Conservation (phyloP, 2,888 invertebrate genomes). For the Lamellibrachia columna region DNA sequence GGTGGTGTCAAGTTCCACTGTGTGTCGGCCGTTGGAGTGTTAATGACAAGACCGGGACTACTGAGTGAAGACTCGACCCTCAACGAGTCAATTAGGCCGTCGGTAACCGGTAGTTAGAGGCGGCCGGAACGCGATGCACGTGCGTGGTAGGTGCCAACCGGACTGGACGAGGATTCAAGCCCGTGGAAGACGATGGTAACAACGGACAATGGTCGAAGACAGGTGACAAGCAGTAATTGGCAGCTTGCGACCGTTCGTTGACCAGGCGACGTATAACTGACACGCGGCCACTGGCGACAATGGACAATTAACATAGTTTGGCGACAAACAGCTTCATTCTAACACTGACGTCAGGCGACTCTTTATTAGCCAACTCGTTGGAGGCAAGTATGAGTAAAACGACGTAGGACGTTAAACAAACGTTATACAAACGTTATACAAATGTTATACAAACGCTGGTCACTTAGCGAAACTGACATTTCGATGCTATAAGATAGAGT, state of each 20-base stretch:
- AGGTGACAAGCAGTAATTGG: not conserved
- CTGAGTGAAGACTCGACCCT: not conserved
- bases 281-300: not conserved
- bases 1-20: not conserved
- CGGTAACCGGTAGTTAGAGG: not conserved
- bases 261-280: not conserved
- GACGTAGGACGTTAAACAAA: not conserved
- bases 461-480: too few species aligned
- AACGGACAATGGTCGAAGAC: not conserved
- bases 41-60: not conserved
- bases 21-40: not conserved
- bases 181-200: not conserved
- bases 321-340: constrained; percentile 16
- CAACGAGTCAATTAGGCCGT: not conserved
- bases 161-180: not conserved
- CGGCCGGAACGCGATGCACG: not conserved
- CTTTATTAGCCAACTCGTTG: not conserved
- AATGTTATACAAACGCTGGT: too few species aligned
- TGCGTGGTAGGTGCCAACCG: not conserved
- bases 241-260: constrained; percentile 1
- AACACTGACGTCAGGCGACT: not conserved
- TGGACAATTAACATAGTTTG: not conserved
- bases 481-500: too few species aligned
- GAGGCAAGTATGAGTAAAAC: not conserved
- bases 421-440: too few species aligned